Evolutionary conservation across 2,888 invertebrate genomes (phyloP).

Genomic region (Phaonia tiefii): DNA sequence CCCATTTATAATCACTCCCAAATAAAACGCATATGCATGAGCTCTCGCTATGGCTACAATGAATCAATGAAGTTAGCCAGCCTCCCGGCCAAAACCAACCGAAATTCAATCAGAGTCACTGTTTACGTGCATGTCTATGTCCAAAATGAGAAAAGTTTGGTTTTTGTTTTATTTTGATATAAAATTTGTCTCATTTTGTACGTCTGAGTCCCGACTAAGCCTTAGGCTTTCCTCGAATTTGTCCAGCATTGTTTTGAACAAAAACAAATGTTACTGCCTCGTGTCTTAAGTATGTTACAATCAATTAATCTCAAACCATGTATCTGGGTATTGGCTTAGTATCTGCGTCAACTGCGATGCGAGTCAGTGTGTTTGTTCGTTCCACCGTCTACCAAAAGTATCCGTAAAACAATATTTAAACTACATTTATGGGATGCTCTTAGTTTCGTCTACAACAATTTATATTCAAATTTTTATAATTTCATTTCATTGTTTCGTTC

Average conservation of each 20-base stretch:
- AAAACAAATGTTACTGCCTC: background rate
- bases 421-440: background rate
- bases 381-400: background rate
- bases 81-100: constrained; percentile 10
- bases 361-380: background rate
- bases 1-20: background rate
- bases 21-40: too few species aligned
- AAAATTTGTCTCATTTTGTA: constrained; percentile 15
- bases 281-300: background rate
- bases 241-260: background rate
- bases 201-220: background rate
- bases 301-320: background rate
- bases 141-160: background rate
- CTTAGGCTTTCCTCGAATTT: constrained; percentile 23
- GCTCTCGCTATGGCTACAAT: constrained; percentile 15
- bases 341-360: background rate
- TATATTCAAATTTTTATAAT: constrained; percentile 27
- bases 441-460: background rate
- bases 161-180: constrained; percentile 28
- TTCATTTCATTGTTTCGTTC: constrained; percentile 15
- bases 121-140: constrained; percentile 21
- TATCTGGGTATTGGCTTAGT: background rate
- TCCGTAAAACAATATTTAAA: constrained; percentile 3
- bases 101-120: constrained; percentile 25
- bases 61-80: constrained; percentile 27